phyloP scores from a whole-genome alignment of 2,113 vertebrate genomes.

The Cricetomys ansorgei region DNA sequence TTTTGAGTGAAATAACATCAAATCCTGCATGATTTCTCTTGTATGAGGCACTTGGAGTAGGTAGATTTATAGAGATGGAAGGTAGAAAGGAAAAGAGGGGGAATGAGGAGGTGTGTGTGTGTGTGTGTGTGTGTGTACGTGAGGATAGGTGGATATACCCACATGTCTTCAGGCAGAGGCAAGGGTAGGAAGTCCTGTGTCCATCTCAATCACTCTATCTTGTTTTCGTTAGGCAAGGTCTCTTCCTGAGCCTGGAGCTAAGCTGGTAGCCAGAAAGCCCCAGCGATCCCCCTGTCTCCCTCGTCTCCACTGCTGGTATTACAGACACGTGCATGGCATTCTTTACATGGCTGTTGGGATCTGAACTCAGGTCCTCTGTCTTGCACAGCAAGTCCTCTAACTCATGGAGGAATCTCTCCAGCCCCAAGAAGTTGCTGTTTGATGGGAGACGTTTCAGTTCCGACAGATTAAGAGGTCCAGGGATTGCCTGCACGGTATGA shows the following conservation, averaged over 20 bases:
- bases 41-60: neutral
- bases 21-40: neutral
- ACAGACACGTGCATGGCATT: too few species aligned
- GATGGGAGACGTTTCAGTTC: neutral
- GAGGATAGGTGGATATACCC: too few species aligned
- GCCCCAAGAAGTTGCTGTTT: neutral
- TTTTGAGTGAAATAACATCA: neutral
- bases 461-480: neutral
- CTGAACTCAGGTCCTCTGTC: neutral
- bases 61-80: neutral
- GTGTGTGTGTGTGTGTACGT: accelerated
- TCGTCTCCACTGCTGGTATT: too few species aligned
- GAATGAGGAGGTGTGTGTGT: neutral
- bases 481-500: neutral
- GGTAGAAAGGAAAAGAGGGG: too few species aligned
- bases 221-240: neutral
- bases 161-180: neutral
- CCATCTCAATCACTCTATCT: neutral
- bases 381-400: neutral
- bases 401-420: neutral
- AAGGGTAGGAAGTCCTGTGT: neutral
- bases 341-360: neutral
- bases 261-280: neutral
- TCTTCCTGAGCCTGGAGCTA: neutral
- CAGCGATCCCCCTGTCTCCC: too few species aligned